Evolutionary conservation across 2,888 invertebrate species (phyloP), one percentile per base, ranked within the genome.

Genomic region (Palloptera scutellata): DNA sequence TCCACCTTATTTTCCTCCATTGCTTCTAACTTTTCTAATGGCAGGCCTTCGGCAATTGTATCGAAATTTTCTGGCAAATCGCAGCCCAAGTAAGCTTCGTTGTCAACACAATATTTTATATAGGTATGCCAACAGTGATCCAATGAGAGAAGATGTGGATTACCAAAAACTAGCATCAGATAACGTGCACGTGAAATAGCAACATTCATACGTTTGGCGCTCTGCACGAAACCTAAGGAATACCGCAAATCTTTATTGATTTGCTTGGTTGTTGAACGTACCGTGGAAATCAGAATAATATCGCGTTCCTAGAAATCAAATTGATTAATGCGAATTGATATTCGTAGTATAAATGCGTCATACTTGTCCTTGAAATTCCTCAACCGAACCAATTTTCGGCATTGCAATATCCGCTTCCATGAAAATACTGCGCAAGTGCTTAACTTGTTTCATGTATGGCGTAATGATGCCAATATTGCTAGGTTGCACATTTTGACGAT

Each of bases 361-460:
- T 81, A 95, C 94, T 82, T 93, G 92, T 1, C 94, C 94, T 84
- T 95, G 95, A 79, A 94, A 94, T 79, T 94, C 94, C 84, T 95
- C 94, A 1, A 94, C 92, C 4, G 92, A 91, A 0, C 93, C 94
- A 52, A 94, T 87, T 86, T 93, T 89, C 57, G 92, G 90, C 75
- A 83, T 78, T 1, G 70, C 68, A 15, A 82, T 70, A 51, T 88
- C 86, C 19, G 88, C 85, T 59, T 87, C 87, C 61, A 87, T 87
- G 41, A 83, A 81, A 61, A 83, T 69, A 45, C 58, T 74, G 1
- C 82, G 75, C 8, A 84, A 67, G 48, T 78, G 74, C 61, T 78
- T 86, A 82, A 95, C 95, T 89, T 98, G 98, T 82, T 95, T 94
- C 70, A 91, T 86, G 80, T 98, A 98, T 0, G 97, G 97, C 13